A percentile compares a stretch with the other conserved stretches of the same genome.
Evolutionary conservation across 2,797 vertebrate genomes (phyloP).

Genomic region (Toxotes lorentzi): DNA sequence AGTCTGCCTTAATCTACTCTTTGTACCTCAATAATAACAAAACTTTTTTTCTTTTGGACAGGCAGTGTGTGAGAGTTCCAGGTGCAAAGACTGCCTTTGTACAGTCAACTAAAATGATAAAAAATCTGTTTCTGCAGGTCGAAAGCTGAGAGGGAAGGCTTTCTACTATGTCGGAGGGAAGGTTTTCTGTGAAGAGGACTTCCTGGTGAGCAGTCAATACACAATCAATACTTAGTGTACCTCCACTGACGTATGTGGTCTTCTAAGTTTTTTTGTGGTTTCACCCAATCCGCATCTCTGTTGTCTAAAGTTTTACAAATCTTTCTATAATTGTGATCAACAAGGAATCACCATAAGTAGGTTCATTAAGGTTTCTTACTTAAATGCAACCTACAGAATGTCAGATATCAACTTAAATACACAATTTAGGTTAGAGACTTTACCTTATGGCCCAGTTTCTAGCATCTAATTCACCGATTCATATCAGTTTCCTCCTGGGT

Average conservation of each 20-base stretch:
- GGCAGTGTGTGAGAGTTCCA: background rate
- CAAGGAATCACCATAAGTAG: background rate
- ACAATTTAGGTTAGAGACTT: constrained; percentile 12
- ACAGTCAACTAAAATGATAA: background rate
- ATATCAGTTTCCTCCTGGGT: constrained; percentile 58
- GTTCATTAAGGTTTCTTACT: background rate
- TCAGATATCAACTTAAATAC: constrained; percentile 12
- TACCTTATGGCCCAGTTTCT: constrained; percentile 52
- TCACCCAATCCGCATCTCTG: background rate
- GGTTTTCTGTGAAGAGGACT: constrained; percentile 98
- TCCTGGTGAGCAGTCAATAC: constrained; percentile 89
- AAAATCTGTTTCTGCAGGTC: constrained; percentile 83
- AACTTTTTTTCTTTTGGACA: background rate
- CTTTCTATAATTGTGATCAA: constrained; percentile 2
- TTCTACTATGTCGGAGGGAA: constrained; percentile 98
- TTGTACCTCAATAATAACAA: constrained; percentile 20
- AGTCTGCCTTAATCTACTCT: constrained; percentile 10
- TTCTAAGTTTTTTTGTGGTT: background rate
- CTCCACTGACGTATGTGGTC: constrained; percentile 1
- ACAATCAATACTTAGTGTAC: constrained; percentile 7
- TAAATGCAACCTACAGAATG: background rate
- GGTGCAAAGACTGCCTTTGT: background rate
- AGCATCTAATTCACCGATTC: constrained; percentile 40
- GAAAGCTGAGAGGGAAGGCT: constrained; percentile 95
- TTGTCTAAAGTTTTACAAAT: background rate